Conservation (phyloP, 1,140 invertebrate species). For the Bombus pyrosoma region DNA sequence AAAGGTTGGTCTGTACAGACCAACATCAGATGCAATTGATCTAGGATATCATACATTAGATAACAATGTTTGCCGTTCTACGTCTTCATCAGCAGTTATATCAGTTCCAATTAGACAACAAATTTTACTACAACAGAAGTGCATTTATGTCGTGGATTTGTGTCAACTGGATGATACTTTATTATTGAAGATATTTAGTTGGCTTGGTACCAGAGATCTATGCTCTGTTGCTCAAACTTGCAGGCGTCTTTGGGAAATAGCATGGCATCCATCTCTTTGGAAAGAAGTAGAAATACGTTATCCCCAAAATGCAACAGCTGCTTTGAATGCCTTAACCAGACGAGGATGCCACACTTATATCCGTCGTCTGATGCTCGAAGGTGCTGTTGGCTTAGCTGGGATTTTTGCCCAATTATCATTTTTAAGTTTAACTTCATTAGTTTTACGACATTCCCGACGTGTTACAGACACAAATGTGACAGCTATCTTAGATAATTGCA, state of each 20-base stretch:
- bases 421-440: conserved; percentile 71
- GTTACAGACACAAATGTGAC: conserved; percentile 70
- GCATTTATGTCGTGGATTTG: conserved; percentile 56
- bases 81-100: conserved; percentile 66
- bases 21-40: conserved; percentile 75
- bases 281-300: conserved; percentile 86
- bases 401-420: conserved; percentile 84
- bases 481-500: conserved; percentile 72
- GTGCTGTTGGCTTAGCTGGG: conserved; percentile 89
- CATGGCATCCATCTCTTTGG: conserved; percentile 92
- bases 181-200: conserved; percentile 87
- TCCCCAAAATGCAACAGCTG: conserved; percentile 84
- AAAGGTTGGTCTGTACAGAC: conserved; percentile 72
- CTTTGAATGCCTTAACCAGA: conserved; percentile 83
- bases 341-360: conserved; percentile 82
- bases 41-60: conserved; percentile 79
- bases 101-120: conserved; percentile 61
- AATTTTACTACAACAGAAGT: conserved; percentile 51
- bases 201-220: conserved; percentile 90
- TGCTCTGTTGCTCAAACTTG: conserved; percentile 92
- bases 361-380: conserved; percentile 88
- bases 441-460: conserved; percentile 71
- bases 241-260: conserved; percentile 90
- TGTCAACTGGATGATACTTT: conserved; percentile 82
- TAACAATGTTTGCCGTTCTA: conserved; percentile 74